phyloP scores from a whole-genome alignment of 2,888 invertebrate genomes.

The Ophioninae sp. region DNA sequence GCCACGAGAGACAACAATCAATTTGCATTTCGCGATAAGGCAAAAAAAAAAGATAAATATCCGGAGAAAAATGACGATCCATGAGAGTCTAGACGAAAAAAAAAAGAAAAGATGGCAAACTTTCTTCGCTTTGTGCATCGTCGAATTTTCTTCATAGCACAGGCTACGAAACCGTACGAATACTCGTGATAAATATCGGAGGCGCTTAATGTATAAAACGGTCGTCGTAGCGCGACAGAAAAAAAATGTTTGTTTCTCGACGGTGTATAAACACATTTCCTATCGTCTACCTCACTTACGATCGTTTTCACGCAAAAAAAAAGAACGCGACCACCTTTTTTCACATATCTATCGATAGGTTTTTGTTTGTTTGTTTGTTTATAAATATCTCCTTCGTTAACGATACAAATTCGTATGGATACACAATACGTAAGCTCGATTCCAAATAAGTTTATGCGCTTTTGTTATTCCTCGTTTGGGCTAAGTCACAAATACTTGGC shows the following conservation, averaged over 20 bases:
- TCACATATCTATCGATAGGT: slow-evolving; percentile 59
- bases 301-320: slow-evolving; percentile 38
- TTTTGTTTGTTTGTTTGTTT: slow-evolving; percentile 45
- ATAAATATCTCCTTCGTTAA: slow-evolving; percentile 62
- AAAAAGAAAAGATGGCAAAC: too few relatives aligned
- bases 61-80: neutral
- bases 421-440: slow-evolving; percentile 71
- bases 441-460: slow-evolving; percentile 49
- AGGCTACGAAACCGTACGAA: slow-evolving; percentile 40
- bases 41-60: slow-evolving; percentile 21
- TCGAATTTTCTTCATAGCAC: slow-evolving; percentile 32
- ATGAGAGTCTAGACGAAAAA: neutral
- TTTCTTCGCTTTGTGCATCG: neutral
- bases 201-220: slow-evolving; percentile 4
- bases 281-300: neutral
- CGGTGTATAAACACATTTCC: neutral
- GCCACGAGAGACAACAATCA: slow-evolving; percentile 40
- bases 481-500: slow-evolving; percentile 29
- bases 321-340: slow-evolving; percentile 62
- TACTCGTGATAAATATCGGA: slow-evolving; percentile 5
- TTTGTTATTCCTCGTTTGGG: neutral
- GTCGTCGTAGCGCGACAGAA: neutral
- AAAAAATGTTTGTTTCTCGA: neutral
- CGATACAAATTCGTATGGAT: slow-evolving; percentile 68
- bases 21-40: slow-evolving; percentile 9